Conservation (phyloP, 2,888 invertebrate species). For the Neocrepidodera transversa region DNA sequence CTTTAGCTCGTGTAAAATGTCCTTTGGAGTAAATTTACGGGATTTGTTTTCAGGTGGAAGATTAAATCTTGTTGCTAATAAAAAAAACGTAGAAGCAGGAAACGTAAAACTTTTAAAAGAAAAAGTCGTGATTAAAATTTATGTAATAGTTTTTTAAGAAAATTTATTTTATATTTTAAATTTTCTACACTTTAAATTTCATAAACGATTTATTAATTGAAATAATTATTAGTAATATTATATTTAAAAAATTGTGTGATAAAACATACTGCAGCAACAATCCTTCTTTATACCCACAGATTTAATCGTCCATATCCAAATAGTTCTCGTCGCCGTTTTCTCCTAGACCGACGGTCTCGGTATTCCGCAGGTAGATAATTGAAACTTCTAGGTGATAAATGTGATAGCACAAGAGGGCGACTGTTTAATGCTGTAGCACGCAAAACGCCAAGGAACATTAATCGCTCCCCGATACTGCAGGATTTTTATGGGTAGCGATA, state of each 20-base stretch:
- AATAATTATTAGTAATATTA: no score
- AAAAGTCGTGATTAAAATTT: no score
- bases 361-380: constrained; percentile 43
- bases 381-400: constrained; percentile 51
- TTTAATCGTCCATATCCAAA: not conserved
- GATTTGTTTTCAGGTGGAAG: constrained; percentile 18
- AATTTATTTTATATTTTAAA: no score
- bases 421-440: constrained; percentile 54
- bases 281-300: no score
- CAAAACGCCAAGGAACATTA: constrained; percentile 54
- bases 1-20: constrained; percentile 26
- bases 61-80: no score
- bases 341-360: not conserved
- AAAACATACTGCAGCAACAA: no score
- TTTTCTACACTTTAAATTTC: no score
- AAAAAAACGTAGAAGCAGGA: no score
- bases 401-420: constrained; percentile 41
- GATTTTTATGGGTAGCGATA: constrained; percentile 51
- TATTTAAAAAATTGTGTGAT: no score
- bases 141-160: no score
- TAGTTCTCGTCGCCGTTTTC: not conserved
- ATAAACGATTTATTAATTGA: no score
- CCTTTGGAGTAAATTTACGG: constrained; percentile 24
- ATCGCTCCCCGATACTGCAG: constrained; percentile 50
- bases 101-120: no score